A percentile compares a stretch with the other conserved stretches of the same genome.
Evolutionary conservation across 2,888 invertebrate species (phyloP).

Genomic region (Stramonita haemastoma): DNA sequence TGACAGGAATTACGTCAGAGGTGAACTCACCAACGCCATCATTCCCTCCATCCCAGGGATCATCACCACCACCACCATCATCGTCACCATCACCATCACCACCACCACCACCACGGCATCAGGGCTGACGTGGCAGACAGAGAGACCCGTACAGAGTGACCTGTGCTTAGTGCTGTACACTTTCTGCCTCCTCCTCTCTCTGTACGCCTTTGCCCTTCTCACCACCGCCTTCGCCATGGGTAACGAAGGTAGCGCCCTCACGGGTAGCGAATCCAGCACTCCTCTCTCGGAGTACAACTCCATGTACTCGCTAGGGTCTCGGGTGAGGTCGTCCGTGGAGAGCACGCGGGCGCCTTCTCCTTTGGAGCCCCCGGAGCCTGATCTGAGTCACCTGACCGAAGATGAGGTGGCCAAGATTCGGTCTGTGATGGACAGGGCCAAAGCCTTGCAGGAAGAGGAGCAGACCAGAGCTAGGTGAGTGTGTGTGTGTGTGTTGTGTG

Average conservation of each 20-base stretch:
- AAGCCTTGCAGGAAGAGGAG: slow-evolving; percentile 77
- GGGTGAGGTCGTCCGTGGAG: slow-evolving; percentile 66
- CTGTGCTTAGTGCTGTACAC: slow-evolving; percentile 16
- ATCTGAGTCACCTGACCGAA: slow-evolving; percentile 81
- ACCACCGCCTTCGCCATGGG: slow-evolving; percentile 48
- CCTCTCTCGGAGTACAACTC: slow-evolving; percentile 69
- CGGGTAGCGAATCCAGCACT: slow-evolving; percentile 53
- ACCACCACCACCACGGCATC: background rate
- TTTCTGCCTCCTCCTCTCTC: slow-evolving; percentile 34
- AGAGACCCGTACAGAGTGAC: slow-evolving; percentile 3
- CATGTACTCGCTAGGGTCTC: slow-evolving; percentile 63
- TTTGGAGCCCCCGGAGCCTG: slow-evolving; percentile 79
- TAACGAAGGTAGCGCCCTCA: slow-evolving; percentile 54
- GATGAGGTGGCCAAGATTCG: slow-evolving; percentile 82
- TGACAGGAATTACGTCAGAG: no score
- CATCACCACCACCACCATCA: background rate
- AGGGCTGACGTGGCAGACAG: background rate
- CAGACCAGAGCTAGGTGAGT: slow-evolving; percentile 70
- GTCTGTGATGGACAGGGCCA: slow-evolving; percentile 83
- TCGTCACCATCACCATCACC: background rate
- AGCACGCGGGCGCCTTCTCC: slow-evolving; percentile 70
- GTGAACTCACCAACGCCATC: background rate
- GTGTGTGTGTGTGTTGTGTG: background rate
- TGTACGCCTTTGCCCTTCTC: slow-evolving; percentile 40
- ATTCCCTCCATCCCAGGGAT: background rate